Percentiles rank a stretch among this genome's conserved stretches.
phyloP scores from a whole-genome alignment of 2,888 invertebrate genomes.

The Drosophila koepferae region DNA sequence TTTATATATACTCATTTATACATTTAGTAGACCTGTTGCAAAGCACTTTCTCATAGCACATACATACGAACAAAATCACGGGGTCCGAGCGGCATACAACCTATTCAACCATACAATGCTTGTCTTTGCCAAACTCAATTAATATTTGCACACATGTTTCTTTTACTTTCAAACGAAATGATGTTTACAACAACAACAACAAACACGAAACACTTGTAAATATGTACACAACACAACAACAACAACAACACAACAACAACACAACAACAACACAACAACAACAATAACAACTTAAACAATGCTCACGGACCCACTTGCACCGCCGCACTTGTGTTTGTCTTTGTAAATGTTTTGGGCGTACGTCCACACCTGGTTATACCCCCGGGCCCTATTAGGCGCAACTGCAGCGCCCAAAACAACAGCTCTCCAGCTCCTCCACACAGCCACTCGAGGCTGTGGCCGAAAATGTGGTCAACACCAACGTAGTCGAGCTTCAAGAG shows the following conservation, averaged over 20 bases:
- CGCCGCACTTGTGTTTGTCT: slow-evolving; percentile 71
- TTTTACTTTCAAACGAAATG: slow-evolving; percentile 76
- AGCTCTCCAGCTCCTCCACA: slow-evolving; percentile 41
- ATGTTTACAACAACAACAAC: slow-evolving; percentile 57
- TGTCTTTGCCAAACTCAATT: slow-evolving; percentile 70
- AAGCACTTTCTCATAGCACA: slow-evolving; percentile 30
- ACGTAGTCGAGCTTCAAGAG: slow-evolving; percentile 23
- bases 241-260: slow-evolving; percentile 29
- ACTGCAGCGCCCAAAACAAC: slow-evolving; percentile 63
- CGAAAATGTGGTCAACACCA: slow-evolving; percentile 55
- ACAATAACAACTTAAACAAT: slow-evolving; percentile 34
- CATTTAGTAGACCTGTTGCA: slow-evolving; percentile 23
- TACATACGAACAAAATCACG: slow-evolving; percentile 7
- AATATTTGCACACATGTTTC: slow-evolving; percentile 80
- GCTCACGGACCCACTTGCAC: slow-evolving; percentile 59
- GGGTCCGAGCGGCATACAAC: slow-evolving; percentile 21
- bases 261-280: slow-evolving; percentile 31
- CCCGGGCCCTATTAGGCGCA: slow-evolving; percentile 58
- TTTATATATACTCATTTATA: not conserved
- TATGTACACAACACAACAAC: slow-evolving; percentile 41
- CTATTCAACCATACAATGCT: slow-evolving; percentile 32
- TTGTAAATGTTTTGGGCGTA: slow-evolving; percentile 64
- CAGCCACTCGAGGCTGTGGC: slow-evolving; percentile 43
- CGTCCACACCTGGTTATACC: slow-evolving; percentile 13
- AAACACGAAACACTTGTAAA: slow-evolving; percentile 44